Conservation (phyloP, 2,888 invertebrate species). For the Belgica antarctica region DNA sequence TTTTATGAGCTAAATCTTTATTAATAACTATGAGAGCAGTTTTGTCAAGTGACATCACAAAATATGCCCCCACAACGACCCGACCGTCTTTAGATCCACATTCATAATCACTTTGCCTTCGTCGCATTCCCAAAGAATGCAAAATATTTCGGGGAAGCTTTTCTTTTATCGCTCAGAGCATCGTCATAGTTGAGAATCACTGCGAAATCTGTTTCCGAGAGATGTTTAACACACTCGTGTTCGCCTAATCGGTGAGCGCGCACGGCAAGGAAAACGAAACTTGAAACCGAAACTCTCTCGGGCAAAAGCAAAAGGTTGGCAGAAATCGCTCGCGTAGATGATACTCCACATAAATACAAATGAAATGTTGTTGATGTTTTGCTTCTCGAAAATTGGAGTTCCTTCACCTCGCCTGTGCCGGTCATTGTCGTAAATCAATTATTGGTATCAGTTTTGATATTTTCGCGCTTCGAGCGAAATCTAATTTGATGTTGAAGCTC, state of each 20-base stretch:
- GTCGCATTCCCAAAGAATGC: too few species aligned
- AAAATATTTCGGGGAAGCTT: background rate
- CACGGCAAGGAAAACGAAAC: background rate
- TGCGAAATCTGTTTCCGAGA: background rate
- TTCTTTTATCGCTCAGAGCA: background rate
- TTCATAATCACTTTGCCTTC: too few species aligned
- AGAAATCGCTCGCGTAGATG: conserved; percentile 31
- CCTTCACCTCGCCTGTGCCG: conserved; percentile 37
- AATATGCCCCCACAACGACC: too few species aligned
- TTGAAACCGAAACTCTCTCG: background rate
- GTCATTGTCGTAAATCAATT: conserved; percentile 43
- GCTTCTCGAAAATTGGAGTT: conserved; percentile 41
- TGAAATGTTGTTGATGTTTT: conserved; percentile 40
- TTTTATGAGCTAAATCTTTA: too few species aligned
- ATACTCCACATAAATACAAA: conserved; percentile 39
- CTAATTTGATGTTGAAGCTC: background rate
- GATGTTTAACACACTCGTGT: conserved; percentile 5
- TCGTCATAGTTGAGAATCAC: background rate
- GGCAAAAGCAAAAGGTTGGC: too few species aligned
- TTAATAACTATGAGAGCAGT: too few species aligned
- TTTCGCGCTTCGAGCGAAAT: conserved; percentile 1
- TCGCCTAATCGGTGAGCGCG: background rate
- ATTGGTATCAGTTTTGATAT: conserved; percentile 32
- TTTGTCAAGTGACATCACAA: too few species aligned
- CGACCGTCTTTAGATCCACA: too few species aligned